These are phyloP conservation scores for Andricus curvator DNA, from an alignment of 2,888 invertebrate species.

Conservation along the genomic window DNA sequence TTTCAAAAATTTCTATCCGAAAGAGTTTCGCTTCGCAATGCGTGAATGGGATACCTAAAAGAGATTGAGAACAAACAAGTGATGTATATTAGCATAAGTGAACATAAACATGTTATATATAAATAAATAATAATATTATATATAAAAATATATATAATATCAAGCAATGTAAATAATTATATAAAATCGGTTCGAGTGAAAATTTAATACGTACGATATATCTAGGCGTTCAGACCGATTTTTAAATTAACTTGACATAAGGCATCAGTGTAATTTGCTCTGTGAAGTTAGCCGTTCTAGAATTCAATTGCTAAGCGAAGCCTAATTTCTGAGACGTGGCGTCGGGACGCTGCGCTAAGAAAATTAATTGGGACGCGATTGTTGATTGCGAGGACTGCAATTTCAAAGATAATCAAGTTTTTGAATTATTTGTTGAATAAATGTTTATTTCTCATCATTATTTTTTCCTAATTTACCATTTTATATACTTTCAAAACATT, in stretches of 20 bases:
- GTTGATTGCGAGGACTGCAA: slow-evolving; percentile 16
- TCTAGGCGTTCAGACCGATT: slow-evolving; percentile 14
- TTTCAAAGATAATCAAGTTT: slow-evolving; percentile 10
- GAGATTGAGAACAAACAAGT: slow-evolving; percentile 41
- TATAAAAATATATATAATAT: slow-evolving; percentile 50
- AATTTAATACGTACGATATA: slow-evolving; percentile 6
- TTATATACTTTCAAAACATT: not conserved
- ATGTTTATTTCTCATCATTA: not conserved
- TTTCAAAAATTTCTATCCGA: not conserved
- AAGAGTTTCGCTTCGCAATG: not conserved
- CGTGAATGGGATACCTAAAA: slow-evolving; percentile 32
- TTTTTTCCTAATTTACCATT: not conserved
- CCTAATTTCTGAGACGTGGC: slow-evolving; percentile 49
- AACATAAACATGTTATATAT: slow-evolving; percentile 51
- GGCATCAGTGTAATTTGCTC: slow-evolving; percentile 38
- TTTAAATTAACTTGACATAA: slow-evolving; percentile 19
- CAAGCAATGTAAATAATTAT: slow-evolving; percentile 52
- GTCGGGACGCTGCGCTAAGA: slow-evolving; percentile 49
- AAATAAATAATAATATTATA: slow-evolving; percentile 41
- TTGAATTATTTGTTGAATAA: not conserved
- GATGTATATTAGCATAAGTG: slow-evolving; percentile 45
- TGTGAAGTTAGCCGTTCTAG: slow-evolving; percentile 44
- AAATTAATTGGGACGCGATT: slow-evolving; percentile 18
- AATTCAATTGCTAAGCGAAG: slow-evolving; percentile 45
- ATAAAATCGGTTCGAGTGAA: slow-evolving; percentile 42